Evolutionary conservation across 2,113 vertebrate species (phyloP).

Genomic region (Plestiodon gilberti): DNA sequence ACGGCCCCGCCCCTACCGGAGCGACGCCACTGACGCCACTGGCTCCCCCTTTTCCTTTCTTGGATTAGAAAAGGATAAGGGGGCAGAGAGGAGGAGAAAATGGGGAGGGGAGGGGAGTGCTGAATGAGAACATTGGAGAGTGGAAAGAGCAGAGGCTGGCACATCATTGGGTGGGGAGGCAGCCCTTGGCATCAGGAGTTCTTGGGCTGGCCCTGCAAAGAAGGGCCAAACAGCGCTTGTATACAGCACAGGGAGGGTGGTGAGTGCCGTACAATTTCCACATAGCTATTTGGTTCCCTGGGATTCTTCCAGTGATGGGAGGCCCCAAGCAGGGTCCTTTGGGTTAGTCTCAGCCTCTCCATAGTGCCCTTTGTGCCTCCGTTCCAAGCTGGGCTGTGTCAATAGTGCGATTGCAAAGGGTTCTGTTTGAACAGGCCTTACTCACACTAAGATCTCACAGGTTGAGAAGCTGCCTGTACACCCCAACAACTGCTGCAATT

Average conservation of each 20-base stretch:
- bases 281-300: background rate
- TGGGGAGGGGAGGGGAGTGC: too few relatives aligned
- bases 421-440: slow-evolving; percentile 72
- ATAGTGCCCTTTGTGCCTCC: slow-evolving; percentile 72
- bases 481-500: slow-evolving; percentile 33
- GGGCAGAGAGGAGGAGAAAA: too few relatives aligned
- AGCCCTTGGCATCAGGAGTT: too few relatives aligned
- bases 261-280: background rate
- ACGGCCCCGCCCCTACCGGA: too few relatives aligned
- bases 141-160: too few relatives aligned
- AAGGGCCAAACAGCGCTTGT: background rate
- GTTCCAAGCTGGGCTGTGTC: slow-evolving; percentile 70
- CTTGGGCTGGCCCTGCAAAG: background rate
- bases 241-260: background rate
- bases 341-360: slow-evolving; percentile 27
- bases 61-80: too few relatives aligned
- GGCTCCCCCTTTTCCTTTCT: too few relatives aligned
- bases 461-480: slow-evolving; percentile 36
- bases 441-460: slow-evolving; percentile 61
- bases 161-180: too few relatives aligned
- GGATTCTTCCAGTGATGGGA: background rate
- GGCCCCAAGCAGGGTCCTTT: background rate
- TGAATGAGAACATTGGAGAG: too few relatives aligned
- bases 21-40: too few relatives aligned
- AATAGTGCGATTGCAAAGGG: slow-evolving; percentile 68